Percentiles rank a stretch among this genome's conserved stretches.
Conservation (phyloP, 2,113 vertebrate genomes). For the Macroglossus sobrinus region DNA sequence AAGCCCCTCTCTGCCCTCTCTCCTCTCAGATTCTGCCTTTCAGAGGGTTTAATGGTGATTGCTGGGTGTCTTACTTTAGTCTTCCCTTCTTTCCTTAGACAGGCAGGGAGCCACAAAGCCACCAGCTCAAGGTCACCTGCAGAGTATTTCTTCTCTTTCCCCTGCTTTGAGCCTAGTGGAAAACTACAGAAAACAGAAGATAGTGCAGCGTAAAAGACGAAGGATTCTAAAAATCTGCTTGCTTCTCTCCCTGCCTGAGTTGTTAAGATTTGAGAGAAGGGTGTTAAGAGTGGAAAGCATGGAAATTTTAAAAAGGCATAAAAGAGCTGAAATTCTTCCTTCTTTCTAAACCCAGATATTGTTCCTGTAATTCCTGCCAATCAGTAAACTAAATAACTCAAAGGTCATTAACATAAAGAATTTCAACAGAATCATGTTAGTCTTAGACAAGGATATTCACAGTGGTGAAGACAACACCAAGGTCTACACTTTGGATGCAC, state of each 20-base stretch:
- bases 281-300: neutral
- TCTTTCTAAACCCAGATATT: neutral
- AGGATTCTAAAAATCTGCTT: neutral
- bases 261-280: neutral
- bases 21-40: neutral
- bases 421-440: neutral
- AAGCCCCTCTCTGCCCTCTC: too few species aligned
- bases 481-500: neutral
- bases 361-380: neutral
- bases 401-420: neutral
- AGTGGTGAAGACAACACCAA: neutral
- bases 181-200: constrained; percentile 3
- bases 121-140: neutral
- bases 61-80: neutral
- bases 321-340: neutral
- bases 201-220: neutral
- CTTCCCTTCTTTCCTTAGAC: neutral
- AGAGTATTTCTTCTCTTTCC: neutral
- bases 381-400: neutral
- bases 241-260: neutral
- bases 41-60: neutral
- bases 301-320: neutral
- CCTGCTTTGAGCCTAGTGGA: neutral
- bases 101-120: neutral
- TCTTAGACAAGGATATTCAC: neutral